A percentile compares a stretch with the other conserved stretches of the same genome.
phyloP scores from a whole-genome alignment of 2,113 vertebrate genomes.

The Aramus guarauna region DNA sequence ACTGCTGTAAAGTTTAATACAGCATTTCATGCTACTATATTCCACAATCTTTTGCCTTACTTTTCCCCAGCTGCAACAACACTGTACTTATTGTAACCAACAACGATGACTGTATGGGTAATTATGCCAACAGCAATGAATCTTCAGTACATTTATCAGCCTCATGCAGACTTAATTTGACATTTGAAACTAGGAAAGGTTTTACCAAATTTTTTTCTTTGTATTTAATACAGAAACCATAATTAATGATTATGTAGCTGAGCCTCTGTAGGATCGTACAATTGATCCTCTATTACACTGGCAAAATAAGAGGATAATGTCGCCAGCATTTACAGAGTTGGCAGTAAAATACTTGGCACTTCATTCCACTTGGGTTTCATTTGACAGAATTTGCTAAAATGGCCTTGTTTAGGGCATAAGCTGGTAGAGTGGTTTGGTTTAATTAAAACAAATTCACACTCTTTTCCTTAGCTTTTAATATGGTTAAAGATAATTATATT shows the following conservation, averaged over 20 bases:
- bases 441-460: conserved; percentile 9
- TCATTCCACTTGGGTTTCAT: conserved; percentile 51
- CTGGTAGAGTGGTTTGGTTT: conserved; percentile 10
- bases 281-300: conserved; percentile 70
- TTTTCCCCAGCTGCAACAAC: neutral
- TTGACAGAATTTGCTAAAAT: conserved; percentile 45
- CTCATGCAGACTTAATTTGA: conserved; percentile 51
- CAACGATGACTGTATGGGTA: neutral
- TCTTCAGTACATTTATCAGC: conserved; percentile 25
- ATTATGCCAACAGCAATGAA: neutral
- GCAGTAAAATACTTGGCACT: conserved; percentile 58
- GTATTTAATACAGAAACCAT: conserved; percentile 65
- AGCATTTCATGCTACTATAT: neutral
- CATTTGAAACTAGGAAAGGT: conserved; percentile 55
- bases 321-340: conserved; percentile 57
- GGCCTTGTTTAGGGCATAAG: conserved; percentile 41
- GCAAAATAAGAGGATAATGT: conserved; percentile 67
- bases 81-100: neutral
- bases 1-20: neutral
- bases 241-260: conserved; percentile 71
- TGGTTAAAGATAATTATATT: neutral
- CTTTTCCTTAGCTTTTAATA: neutral
- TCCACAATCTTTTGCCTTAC: neutral
- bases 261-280: conserved; percentile 59
- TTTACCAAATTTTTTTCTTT: conserved; percentile 60